Percentiles rank a stretch among this genome's conserved stretches.
phyloP scores from a whole-genome alignment of 2,113 vertebrate genomes.

The Lophochroa leadbeateri region DNA sequence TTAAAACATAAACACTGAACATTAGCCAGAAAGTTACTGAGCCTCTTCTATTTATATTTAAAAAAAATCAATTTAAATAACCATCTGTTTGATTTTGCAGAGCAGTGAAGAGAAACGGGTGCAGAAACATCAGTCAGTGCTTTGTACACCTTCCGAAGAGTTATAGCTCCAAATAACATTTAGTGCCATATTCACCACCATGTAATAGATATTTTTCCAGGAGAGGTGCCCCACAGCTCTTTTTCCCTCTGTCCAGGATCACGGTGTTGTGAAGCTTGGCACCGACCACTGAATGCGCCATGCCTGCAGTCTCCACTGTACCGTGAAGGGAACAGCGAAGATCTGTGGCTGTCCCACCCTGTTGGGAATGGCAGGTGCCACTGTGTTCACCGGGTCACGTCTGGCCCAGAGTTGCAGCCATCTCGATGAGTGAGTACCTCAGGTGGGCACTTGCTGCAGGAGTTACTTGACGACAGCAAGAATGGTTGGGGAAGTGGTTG shows the following conservation, averaged over 20 bases:
- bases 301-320: background rate
- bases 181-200: background rate
- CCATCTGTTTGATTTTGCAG: constrained; percentile 2
- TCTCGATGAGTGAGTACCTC: background rate
- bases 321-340: background rate
- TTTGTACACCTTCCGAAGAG: background rate
- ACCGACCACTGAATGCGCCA: background rate
- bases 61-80: background rate
- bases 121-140: background rate
- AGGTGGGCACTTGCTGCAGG: rapidly evolving
- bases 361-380: background rate
- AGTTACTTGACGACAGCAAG: too few relatives aligned
- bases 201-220: background rate
- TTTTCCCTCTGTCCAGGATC: background rate
- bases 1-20: background rate
- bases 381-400: rapidly evolving
- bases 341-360: background rate
- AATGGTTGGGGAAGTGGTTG: background rate
- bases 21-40: background rate
- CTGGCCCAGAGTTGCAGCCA: background rate
- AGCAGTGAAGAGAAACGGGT: background rate
- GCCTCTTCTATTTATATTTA: background rate
- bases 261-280: rapidly evolving
- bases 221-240: background rate
- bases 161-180: background rate